Conservation (phyloP, 2,797 vertebrate species). For the Galago senegalensis region DNA sequence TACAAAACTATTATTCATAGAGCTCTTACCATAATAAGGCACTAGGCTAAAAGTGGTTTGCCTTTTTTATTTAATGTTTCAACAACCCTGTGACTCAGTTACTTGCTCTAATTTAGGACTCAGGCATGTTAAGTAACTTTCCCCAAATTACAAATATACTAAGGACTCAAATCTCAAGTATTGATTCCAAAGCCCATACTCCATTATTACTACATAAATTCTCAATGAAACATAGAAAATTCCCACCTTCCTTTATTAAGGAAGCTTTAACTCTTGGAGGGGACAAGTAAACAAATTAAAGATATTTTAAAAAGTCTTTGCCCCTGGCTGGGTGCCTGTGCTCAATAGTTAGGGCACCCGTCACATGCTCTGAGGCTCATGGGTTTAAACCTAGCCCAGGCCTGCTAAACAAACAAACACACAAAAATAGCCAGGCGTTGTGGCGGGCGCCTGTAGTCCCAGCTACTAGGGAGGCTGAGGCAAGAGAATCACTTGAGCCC, state of each 20-base stretch:
- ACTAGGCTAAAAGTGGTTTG: background rate
- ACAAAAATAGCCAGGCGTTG: too few species aligned
- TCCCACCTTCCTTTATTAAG: background rate
- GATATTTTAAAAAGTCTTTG: too few species aligned
- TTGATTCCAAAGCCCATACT: background rate
- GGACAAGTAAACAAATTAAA: conserved; percentile 42
- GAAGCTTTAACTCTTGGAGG: background rate
- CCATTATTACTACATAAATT: background rate
- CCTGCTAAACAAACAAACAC: too few species aligned
- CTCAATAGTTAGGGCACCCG: too few species aligned
- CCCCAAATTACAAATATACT: conserved; percentile 1
- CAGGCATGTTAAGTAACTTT: background rate
- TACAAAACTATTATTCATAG: conserved; percentile 1
- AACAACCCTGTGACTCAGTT: background rate
- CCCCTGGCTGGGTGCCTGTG: too few species aligned
- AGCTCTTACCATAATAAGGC: background rate
- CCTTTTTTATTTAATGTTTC: conserved; percentile 7
- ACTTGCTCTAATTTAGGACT: conserved; percentile 24
- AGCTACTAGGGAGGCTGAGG: too few species aligned
- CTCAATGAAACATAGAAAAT: background rate
- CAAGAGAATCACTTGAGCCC: too few species aligned
- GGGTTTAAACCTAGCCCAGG: too few species aligned
- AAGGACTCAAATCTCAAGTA: background rate
- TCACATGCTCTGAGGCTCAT: too few species aligned
- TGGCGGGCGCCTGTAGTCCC: too few species aligned